These are phyloP conservation scores for Dysmachus trigonus DNA, from an alignment of 2,888 invertebrate species.

Conservation along the genomic window DNA sequence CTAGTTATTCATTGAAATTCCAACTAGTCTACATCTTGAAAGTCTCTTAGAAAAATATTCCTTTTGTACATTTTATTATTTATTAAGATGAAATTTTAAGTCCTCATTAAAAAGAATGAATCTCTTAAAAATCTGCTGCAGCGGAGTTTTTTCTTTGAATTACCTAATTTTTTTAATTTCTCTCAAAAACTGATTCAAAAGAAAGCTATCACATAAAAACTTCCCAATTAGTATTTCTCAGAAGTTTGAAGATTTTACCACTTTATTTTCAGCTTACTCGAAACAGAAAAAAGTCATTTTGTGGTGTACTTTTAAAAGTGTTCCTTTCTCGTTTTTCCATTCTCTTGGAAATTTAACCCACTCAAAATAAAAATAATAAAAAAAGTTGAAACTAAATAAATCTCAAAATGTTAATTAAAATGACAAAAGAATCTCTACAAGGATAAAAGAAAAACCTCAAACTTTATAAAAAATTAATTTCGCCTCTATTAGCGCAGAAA, in stretches of 20 bases:
- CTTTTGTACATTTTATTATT: not conserved
- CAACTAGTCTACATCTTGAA: not conserved
- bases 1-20: not conserved
- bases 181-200: not conserved
- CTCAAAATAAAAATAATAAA: not conserved
- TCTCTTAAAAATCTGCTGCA: not conserved
- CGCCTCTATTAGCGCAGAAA: not conserved
- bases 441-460: not conserved
- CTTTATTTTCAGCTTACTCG: not conserved
- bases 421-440: not conserved
- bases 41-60: not conserved
- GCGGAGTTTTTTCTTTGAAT: not conserved
- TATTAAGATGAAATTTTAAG: not conserved
- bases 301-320: not conserved
- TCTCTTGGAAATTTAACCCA: not conserved
- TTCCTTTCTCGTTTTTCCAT: too few relatives aligned
- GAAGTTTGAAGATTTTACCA: not conserved
- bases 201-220: not conserved
- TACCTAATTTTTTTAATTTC: not conserved
- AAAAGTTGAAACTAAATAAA: slow-evolving; percentile 12
- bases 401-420: slow-evolving; percentile 15
- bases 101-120: not conserved
- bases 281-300: not conserved
- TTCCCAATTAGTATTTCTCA: not conserved
- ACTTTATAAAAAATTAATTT: not conserved